Percentiles rank a stretch among this genome's conserved stretches.
These are phyloP conservation scores for Drosophila obscura DNA, from an alignment of 1,140 invertebrate genomes.

Conservation along the genomic window DNA sequence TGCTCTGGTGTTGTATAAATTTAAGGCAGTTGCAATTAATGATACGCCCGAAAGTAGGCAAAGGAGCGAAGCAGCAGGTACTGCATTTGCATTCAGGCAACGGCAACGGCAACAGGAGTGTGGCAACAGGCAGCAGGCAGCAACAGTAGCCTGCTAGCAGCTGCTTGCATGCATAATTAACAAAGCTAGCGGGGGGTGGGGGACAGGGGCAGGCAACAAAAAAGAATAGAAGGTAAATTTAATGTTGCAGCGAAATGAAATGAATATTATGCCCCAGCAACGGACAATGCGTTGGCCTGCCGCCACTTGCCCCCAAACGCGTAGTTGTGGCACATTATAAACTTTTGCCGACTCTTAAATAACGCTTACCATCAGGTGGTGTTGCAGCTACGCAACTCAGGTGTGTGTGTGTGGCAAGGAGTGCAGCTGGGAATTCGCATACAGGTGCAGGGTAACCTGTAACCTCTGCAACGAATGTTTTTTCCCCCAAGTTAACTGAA, in stretches of 20 bases:
- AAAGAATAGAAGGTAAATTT: constrained; percentile 46
- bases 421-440: too few relatives aligned
- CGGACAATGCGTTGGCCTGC: constrained; percentile 9
- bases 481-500: too few relatives aligned
- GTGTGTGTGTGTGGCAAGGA: too few relatives aligned
- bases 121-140: not conserved
- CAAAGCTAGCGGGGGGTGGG: constrained; percentile 18
- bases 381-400: not conserved
- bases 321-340: constrained; percentile 74
- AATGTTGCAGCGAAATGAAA: constrained; percentile 66
- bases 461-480: too few relatives aligned
- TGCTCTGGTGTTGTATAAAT: constrained; percentile 59
- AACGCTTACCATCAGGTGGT: constrained; percentile 46
- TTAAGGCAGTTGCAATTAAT: constrained; percentile 72
- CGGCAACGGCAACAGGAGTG: too few relatives aligned
- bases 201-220: constrained; percentile 3
- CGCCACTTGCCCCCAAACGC: not conserved
- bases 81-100: constrained; percentile 2
- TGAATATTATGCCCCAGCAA: constrained; percentile 54
- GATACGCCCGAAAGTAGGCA: constrained; percentile 64
- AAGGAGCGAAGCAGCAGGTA: constrained; percentile 7
- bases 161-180: constrained; percentile 67
- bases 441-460: too few relatives aligned
- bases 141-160: constrained; percentile 25
- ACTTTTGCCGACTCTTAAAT: constrained; percentile 67